Evolutionary conservation across 2,113 vertebrate species (phyloP).

Genomic region (Tor tambroides): DNA sequence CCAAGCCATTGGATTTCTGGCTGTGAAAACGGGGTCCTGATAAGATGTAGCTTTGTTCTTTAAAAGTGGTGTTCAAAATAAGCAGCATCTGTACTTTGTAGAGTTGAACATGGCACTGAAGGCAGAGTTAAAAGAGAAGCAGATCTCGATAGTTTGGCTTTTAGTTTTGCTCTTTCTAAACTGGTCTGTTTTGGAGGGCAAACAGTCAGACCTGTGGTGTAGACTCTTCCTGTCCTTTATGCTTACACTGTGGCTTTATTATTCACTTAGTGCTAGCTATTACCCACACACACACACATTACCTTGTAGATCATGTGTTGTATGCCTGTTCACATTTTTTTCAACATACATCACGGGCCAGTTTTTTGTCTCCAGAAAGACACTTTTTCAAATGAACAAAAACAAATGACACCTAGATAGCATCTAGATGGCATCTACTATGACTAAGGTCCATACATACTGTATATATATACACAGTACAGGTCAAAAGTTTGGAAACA

Average conservation of each 20-base stretch:
- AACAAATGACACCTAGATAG: too few species aligned
- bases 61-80: not conserved
- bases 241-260: slow-evolving; percentile 34
- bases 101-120: not conserved
- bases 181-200: slow-evolving; percentile 15
- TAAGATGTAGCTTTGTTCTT: slow-evolving; percentile 4
- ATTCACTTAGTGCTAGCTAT: not conserved
- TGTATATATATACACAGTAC: too few species aligned
- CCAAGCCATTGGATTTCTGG: slow-evolving; percentile 16
- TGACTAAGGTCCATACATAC: too few species aligned
- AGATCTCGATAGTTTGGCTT: not conserved
- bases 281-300: not conserved
- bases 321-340: not conserved
- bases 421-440: too few species aligned
- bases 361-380: not conserved
- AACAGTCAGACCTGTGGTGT: slow-evolving; percentile 11
- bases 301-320: not conserved
- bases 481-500: too few species aligned
- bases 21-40: slow-evolving; percentile 20
- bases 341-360: not conserved
- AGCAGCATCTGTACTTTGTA: not conserved
- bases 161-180: not conserved
- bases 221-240: slow-evolving; percentile 25
- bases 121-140: not conserved
- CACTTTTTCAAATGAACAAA: too few species aligned